A percentile compares a stretch with the other conserved stretches of the same genome.
These are phyloP conservation scores for Isoperla grammatica DNA, from an alignment of 2,888 invertebrate species.

Conservation along the genomic window DNA sequence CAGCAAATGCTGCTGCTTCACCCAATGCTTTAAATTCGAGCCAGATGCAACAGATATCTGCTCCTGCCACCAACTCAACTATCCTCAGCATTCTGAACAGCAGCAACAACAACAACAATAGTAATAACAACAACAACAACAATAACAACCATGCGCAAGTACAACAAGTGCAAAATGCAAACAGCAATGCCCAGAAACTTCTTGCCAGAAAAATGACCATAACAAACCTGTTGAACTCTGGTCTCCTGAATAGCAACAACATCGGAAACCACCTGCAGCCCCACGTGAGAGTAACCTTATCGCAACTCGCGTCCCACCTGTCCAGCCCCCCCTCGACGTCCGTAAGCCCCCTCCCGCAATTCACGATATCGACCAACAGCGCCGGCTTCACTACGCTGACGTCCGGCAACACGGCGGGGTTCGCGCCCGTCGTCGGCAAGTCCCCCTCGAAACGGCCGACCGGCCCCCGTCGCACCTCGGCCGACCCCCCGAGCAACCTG, in stretches of 20 bases:
- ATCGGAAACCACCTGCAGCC: conserved; percentile 38
- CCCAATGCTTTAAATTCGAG: conserved; percentile 8
- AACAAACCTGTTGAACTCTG: conserved; percentile 47
- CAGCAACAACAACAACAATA: conserved; percentile 38
- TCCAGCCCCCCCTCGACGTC: conserved; percentile 39
- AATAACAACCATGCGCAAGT: background rate
- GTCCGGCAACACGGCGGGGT: background rate
- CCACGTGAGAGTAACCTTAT: conserved; percentile 46
- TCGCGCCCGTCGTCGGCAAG: background rate
- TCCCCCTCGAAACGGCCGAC: background rate
- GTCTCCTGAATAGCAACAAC: conserved; percentile 43
- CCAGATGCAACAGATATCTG: background rate
- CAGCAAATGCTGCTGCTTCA: conserved; percentile 19
- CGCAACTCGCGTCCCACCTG: conserved; percentile 45
- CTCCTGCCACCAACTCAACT: conserved; percentile 58
- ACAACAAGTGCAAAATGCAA: background rate
- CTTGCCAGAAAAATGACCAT: conserved; percentile 53
- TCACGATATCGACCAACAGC: conserved; percentile 21
- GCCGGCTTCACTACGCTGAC: conserved; percentile 17
- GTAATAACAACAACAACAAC: conserved; percentile 5
- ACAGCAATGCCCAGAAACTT: conserved; percentile 35
- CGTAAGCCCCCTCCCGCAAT: conserved; percentile 29
- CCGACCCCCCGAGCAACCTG: conserved; percentile 34
- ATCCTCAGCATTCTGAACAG: conserved; percentile 73
- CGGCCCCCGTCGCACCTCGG: background rate